These are phyloP conservation scores for Pomatostomus ruficeps DNA, from an alignment of 2,113 vertebrate species.

Conservation along the genomic window DNA sequence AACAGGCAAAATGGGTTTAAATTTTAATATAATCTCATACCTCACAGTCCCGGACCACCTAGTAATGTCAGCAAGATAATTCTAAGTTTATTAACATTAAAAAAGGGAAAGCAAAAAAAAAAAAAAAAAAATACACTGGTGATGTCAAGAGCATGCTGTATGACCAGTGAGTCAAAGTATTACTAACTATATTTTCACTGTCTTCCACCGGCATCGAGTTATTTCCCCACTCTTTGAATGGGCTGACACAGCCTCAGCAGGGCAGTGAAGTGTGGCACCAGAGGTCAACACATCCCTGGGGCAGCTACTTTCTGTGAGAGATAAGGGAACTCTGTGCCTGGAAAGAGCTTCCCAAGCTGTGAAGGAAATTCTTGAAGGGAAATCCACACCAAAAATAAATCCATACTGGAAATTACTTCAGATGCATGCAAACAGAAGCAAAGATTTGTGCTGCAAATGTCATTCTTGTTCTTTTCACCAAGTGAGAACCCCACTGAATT, in stretches of 20 bases:
- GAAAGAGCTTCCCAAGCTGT: background rate
- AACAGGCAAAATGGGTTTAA: conserved; percentile 22
- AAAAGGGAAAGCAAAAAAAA: background rate
- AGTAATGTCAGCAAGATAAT: background rate
- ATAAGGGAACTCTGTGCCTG: background rate
- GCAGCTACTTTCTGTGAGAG: background rate
- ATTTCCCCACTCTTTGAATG: background rate
- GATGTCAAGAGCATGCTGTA: background rate
- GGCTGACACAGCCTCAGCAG: background rate
- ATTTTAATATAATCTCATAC: background rate
- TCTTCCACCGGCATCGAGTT: background rate
- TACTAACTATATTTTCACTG: background rate
- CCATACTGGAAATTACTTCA: background rate
- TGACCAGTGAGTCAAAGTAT: background rate
- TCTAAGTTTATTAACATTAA: background rate
- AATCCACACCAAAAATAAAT: background rate
- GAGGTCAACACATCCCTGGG: background rate
- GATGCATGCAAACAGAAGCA: background rate
- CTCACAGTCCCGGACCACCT: conserved; percentile 17
- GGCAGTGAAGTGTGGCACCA: rapidly evolving
- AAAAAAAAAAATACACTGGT: background rate
- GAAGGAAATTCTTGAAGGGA: background rate
- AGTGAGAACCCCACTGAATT: background rate
- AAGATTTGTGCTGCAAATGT: background rate
- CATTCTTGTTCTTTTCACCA: background rate